Base-by-base conservation (phyloP, 2,113 vertebrate genomes). In the Hippoglossus stenolepis region DNA sequence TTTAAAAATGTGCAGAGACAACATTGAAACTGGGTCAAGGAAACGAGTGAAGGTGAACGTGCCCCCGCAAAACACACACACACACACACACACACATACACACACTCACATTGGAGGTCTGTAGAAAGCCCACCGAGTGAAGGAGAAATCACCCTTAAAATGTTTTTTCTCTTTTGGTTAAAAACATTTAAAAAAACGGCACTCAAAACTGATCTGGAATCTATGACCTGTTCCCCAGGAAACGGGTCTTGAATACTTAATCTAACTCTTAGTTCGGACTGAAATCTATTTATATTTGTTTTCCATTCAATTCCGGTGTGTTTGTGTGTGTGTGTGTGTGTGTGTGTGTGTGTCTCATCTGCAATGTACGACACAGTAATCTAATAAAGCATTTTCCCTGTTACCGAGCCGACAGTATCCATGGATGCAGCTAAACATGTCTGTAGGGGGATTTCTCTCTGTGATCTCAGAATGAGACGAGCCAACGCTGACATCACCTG, bases 21-120 rank as follows among this genome's bases (percentile, higher is more conserved):
- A 73, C 66, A 61, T 24, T 79, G 76, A 89, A 92, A 91, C 20
- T 93, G 82, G 87, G 92, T 91, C 88, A 91, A 78, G 73, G 82
- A 84, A 88, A 90, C 85, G 75, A 84, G 85, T 90, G 88, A 89
- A 89, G 87, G 88, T 90, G 85, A 90, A 47, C 60, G 64, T 71
- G 26, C 15, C 76, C 72, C 24, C 24, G 49, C 49, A 66, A 12
- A 10, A 21, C 54, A 21, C 21, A 24, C 69, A 45, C 38, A 72
- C 15, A 47, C 69, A 63, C 65, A 35, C 59, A 31, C 64, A 58
- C 35, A 26, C 73, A 54, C 67, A 45, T 64, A 62, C 57, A 59
- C 72, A 71, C 56, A 74, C 61, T 68, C 67, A 69, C 63, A 72
- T n/a, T 18, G 24, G 51, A 28, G 0, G 64, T 72, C 54, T 65